A percentile compares a stretch with the other conserved stretches of the same genome.
Evolutionary conservation across 2,113 vertebrate species (phyloP).

Genomic region (Furnarius figulus): DNA sequence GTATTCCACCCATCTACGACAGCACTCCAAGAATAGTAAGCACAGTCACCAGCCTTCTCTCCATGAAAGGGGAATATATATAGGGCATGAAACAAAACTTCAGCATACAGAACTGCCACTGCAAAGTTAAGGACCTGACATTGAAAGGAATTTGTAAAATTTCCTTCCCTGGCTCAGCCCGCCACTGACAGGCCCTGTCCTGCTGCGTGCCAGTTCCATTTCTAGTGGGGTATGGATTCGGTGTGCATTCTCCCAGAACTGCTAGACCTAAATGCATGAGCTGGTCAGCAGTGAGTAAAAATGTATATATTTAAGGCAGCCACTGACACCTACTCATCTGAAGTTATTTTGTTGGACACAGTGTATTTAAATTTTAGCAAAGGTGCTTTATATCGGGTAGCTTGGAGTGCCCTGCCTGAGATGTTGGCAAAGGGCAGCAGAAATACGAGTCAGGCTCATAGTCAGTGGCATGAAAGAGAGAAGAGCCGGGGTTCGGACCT

Average conservation of each 20-base stretch:
- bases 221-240: background rate
- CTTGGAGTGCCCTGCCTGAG: background rate
- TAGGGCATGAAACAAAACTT: slow-evolving; percentile 66
- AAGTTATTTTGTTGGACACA: background rate
- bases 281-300: background rate
- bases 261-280: background rate
- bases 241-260: background rate
- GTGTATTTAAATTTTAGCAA: background rate
- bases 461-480: background rate
- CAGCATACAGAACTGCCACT: slow-evolving; percentile 11
- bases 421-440: background rate
- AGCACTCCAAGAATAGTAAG: slow-evolving; percentile 71
- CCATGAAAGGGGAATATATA: slow-evolving; percentile 61
- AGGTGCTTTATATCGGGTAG: background rate
- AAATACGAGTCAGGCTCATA: background rate
- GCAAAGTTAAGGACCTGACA: slow-evolving; percentile 68
- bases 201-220: background rate
- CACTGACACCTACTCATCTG: background rate
- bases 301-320: background rate
- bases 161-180: slow-evolving; percentile 33
- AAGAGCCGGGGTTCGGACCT: background rate
- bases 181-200: background rate
- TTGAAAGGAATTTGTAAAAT: slow-evolving; percentile 61
- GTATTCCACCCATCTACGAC: slow-evolving; percentile 67
- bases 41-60: slow-evolving; percentile 57